phyloP scores from a whole-genome alignment of 2,797 vertebrate genomes.

The Tenualosa thibaudeaui region DNA sequence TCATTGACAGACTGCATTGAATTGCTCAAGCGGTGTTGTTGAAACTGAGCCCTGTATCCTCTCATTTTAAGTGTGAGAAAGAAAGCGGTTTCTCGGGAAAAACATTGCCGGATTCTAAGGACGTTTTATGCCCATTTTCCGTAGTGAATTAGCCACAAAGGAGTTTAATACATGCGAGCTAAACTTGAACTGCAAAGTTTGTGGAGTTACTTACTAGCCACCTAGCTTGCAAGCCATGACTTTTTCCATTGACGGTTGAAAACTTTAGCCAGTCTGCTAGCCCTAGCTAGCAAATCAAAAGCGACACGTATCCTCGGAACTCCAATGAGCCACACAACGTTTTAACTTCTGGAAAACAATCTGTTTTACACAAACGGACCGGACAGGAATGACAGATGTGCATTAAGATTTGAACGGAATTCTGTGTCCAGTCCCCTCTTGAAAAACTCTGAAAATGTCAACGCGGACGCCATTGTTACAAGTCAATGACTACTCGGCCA shows the following conservation, averaged over 20 bases:
- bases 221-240: constrained; percentile 34
- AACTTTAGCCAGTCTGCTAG: constrained; percentile 27
- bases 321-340: neutral
- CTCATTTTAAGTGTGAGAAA: neutral
- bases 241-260: constrained; percentile 32
- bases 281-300: constrained; percentile 19
- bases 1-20: constrained; percentile 18
- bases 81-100: neutral
- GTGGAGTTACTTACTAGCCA: constrained; percentile 26
- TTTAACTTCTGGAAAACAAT: constrained; percentile 3
- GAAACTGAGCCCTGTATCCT: neutral
- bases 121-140: neutral
- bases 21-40: neutral
- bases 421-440: constrained; percentile 37
- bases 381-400: constrained; percentile 10
- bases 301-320: constrained; percentile 3
- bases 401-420: constrained; percentile 46
- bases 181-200: neutral
- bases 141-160: neutral
- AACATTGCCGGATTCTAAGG: neutral
- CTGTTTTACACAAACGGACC: neutral
- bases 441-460: constrained; percentile 52
- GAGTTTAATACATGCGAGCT: neutral
- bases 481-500: constrained; percentile 52
- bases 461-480: constrained; percentile 53